A percentile compares a stretch with the other conserved stretches of the same genome.
Conservation (phyloP, 2,113 vertebrate genomes). For the Lepus americanus region DNA sequence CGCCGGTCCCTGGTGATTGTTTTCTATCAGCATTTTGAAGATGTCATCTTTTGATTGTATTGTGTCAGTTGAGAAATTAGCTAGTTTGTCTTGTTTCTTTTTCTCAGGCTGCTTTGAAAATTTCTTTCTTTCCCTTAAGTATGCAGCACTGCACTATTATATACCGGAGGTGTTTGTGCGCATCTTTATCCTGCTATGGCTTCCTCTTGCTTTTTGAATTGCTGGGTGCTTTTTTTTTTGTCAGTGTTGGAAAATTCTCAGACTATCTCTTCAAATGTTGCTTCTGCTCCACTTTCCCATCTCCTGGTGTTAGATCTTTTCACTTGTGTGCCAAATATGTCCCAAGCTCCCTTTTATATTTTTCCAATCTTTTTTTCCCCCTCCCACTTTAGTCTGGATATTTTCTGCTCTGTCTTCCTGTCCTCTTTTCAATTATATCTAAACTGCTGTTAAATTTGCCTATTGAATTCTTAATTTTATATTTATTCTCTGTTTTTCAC, state of each 20-base stretch:
- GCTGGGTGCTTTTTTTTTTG: background rate
- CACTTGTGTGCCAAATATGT: background rate
- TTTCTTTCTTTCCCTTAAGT: background rate
- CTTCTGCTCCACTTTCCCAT: background rate
- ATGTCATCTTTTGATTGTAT: background rate
- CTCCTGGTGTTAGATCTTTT: background rate
- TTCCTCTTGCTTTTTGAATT: background rate
- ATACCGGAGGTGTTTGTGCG: background rate
- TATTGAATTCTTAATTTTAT: background rate
- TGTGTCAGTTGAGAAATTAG: background rate
- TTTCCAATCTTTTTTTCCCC: background rate
- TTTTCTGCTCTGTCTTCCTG: background rate
- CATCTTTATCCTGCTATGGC: background rate
- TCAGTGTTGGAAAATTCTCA: constrained; percentile 18
- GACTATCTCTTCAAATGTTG: constrained; percentile 34
- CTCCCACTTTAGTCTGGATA: background rate
- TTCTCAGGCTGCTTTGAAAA: background rate
- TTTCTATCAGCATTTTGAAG: background rate
- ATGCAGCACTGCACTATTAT: background rate
- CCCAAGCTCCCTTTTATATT: background rate
- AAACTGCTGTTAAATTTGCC: background rate
- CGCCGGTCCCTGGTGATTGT: too few species aligned
- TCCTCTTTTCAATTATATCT: background rate
- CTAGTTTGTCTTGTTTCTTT: background rate
- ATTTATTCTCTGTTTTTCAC: background rate